Evolutionary conservation across 2,888 invertebrate species (phyloP).

Genomic region (Spilosoma lubricipeda): DNA sequence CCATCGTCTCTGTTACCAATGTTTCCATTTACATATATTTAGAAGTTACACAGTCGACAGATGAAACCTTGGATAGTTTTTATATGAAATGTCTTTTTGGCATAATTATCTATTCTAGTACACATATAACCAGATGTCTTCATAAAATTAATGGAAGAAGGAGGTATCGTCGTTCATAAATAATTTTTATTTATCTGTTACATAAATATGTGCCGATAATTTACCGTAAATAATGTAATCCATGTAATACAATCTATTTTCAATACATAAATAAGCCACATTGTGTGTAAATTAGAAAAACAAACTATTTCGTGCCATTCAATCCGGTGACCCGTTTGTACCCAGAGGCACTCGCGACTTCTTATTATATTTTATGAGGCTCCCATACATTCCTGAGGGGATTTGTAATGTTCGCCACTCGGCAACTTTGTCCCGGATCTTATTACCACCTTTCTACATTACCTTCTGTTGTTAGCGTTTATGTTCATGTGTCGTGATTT

Average conservation of each 20-base stretch:
- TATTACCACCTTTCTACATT: conserved; percentile 70
- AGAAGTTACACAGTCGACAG: conserved; percentile 59
- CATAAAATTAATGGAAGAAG: no score
- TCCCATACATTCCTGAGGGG: conserved; percentile 71
- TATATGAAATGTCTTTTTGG: conserved; percentile 56
- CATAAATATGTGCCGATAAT: not conserved
- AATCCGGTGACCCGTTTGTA: conserved; percentile 67
- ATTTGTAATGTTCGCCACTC: conserved; percentile 71
- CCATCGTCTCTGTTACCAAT: conserved; percentile 60
- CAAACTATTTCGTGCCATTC: conserved; percentile 39
- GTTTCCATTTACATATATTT: conserved; percentile 64
- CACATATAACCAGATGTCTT: conserved; percentile 33
- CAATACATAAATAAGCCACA: not conserved
- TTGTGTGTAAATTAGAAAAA: conserved; percentile 29
- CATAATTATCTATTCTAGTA: conserved; percentile 31
- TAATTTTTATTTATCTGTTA: no score
- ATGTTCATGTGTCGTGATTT: conserved; percentile 49
- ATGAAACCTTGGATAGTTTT: conserved; percentile 62
- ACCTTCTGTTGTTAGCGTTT: conserved; percentile 65
- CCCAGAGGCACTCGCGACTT: conserved; percentile 64
- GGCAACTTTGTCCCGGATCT: conserved; percentile 69
- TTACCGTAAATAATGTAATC: not conserved
- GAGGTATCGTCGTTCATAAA: no score
- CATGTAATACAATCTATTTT: conserved; percentile 28
- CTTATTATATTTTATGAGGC: conserved; percentile 84